Conservation (phyloP, 2,888 invertebrate species). For the Girardia tigrina region DNA sequence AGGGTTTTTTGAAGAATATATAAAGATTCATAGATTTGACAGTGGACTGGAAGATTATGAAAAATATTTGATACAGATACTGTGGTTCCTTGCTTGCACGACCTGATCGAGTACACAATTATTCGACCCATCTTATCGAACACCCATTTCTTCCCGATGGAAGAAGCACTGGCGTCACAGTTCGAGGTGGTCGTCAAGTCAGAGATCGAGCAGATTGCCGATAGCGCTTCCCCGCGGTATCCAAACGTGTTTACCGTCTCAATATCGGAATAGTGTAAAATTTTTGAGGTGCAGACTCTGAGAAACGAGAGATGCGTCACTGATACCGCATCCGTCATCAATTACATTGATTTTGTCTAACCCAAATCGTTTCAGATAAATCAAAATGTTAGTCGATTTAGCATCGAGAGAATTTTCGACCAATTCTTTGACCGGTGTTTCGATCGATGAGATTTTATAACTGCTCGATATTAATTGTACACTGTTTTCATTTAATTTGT, state of each 20-base stretch:
- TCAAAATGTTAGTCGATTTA: slow-evolving; percentile 64
- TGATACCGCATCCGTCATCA: slow-evolving; percentile 79
- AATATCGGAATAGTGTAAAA: slow-evolving; percentile 46
- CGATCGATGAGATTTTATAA: slow-evolving; percentile 60
- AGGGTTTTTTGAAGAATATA: slow-evolving; percentile 2
- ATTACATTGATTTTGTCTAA: slow-evolving; percentile 71
- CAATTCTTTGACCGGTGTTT: slow-evolving; percentile 82
- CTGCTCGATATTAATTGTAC: slow-evolving; percentile 52
- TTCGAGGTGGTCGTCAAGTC: not conserved
- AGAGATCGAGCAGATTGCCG: slow-evolving; percentile 25
- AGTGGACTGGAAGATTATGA: slow-evolving; percentile 55
- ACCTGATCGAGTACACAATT: not conserved
- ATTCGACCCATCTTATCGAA: not conserved
- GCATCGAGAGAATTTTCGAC: slow-evolving; percentile 92
- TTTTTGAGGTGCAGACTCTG: slow-evolving; percentile 56
- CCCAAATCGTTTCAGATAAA: slow-evolving; percentile 64
- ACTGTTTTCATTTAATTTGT: slow-evolving; percentile 40
- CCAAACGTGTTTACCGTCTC: slow-evolving; percentile 54
- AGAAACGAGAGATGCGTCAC: slow-evolving; percentile 67
- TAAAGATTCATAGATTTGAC: slow-evolving; percentile 17
- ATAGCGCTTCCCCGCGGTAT: slow-evolving; percentile 59
- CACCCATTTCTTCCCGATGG: not conserved
- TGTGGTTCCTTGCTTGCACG: slow-evolving; percentile 51
- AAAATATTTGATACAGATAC: slow-evolving; percentile 54
- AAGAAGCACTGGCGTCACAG: not conserved